Evolutionary conservation across 2,888 invertebrate species (phyloP), one percentile per base, ranked within the genome.

Genomic region (Cheilosia vernalis): DNA sequence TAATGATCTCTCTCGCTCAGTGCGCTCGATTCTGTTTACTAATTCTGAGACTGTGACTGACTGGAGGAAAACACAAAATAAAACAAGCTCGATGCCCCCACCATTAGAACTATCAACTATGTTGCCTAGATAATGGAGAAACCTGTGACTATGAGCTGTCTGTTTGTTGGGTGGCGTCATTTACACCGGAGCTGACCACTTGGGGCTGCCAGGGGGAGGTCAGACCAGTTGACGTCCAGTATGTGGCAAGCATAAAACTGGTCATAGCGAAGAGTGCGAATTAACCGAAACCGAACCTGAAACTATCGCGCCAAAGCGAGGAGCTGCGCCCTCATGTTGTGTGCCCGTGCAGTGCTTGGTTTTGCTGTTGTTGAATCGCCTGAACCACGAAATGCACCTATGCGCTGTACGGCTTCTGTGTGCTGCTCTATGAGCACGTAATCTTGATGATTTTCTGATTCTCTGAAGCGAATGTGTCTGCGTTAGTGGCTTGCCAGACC

Each of bases 211-310:
- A 51, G 44, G 24, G 40, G 51, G 44, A 24, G 27, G 37, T 63
- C 42, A 63, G 64, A 64, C 56, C 56, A 44, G 30, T 30, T 21
- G 66, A 42, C 37, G 47, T 49, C 51, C 15, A 19, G 27, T 67
- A 61, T 73, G 60, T 73, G 40, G 21, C 13, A 37, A 15, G 47
- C 30, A 19, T 37, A 10, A 73, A 67, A 63, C 49, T 77, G 72
- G 82, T 82, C 66, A 77, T 55, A 51, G 21, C 66, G 66, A 27
- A 24, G 15, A 73, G 67, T 27, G 58, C 53, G 69, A 84, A 70
- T 84, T 63, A 84, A 69, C 51, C 69, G 69, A 73, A 74, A 84
- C 83, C 53, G 10, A 84, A 84, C 79, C 78, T 79, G 79, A 84
- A 78, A 73, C 61, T 56, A 70, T 61, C 15, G 58, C 27, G 17